phyloP scores from a whole-genome alignment of 2,113 vertebrate species.

The Danio rerio region DNA sequence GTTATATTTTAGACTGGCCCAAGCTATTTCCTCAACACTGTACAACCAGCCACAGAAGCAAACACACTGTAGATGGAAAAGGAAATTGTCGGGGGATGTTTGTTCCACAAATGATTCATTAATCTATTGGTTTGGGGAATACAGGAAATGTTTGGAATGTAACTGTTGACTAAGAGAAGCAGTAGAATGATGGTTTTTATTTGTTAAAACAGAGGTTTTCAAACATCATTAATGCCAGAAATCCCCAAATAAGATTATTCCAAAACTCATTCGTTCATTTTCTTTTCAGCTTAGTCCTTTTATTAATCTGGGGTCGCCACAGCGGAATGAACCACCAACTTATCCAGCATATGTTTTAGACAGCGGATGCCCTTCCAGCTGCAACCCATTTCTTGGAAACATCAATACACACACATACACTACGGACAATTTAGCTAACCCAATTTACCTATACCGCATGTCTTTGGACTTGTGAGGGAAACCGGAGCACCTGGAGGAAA shows the following conservation, averaged over 20 bases:
- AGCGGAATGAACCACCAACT: too few relatives aligned
- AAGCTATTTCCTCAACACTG: conserved; percentile 28
- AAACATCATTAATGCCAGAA: not conserved
- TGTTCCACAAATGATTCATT: not conserved
- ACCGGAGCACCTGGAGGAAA: too few relatives aligned
- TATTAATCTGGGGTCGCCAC: too few relatives aligned
- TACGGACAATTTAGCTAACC: too few relatives aligned
- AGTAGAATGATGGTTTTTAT: not conserved
- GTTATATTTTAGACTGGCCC: conserved; percentile 14
- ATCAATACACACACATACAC: too few relatives aligned
- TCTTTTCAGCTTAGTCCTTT: too few relatives aligned
- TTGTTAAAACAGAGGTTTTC: not conserved
- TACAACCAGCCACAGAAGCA: conserved; percentile 35
- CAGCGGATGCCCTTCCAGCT: too few relatives aligned
- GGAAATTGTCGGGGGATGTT: not conserved
- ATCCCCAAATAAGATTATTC: not conserved
- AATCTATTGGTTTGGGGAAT: not conserved
- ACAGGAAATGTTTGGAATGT: not conserved
- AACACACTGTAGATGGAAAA: not conserved
- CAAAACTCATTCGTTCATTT: too few relatives aligned
- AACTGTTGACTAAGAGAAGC: not conserved
- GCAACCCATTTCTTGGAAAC: too few relatives aligned
- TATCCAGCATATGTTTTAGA: too few relatives aligned
- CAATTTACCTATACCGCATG: too few relatives aligned
- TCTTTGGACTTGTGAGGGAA: too few relatives aligned